Base-by-base conservation (phyloP, 2,888 invertebrate species). In the Tuta absoluta region DNA sequence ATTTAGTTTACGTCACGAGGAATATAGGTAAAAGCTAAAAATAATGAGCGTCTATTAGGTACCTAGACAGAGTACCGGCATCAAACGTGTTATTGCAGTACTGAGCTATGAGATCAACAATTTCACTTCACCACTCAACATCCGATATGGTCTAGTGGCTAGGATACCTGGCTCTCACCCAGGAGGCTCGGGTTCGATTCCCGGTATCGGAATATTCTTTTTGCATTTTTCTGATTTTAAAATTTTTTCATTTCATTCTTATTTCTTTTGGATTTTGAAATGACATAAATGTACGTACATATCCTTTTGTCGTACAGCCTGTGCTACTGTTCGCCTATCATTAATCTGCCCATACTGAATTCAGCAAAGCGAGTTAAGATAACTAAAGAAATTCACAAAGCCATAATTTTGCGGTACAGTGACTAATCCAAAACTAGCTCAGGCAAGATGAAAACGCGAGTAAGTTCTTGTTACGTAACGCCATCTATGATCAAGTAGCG, bases 101-200 rank as follows among this genome's bases (percentile, higher is more conserved):
- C 8, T 45, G 19, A 19, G 7, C 19, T 19, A 48, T 4, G 8
- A 17, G 33, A 33, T 37, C 0, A 33, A 33, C 17, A 10, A 11
- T 58, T 58, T 38, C 58, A n/a, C n/a, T 3, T 2, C 8, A 14
- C 12, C 3, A 1, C 1, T 7, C 45, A 74, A 2, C 1, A 81
- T 92, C 92, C 92, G 91, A 90, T 93, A 93, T 93, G 92, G 92
- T 93, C 93, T 93, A 93, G 92, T 93, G 92, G 93, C 89, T 92
- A 93, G 92, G 92, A 93, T 92, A 92, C 89, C 92, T 92, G 92
- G 92, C 85, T 92, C 85, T 93, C 92, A 92, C 90, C 92, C 91
- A 91, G 92, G 89, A 92, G 92, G 92, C 92, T 91, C 93, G 92
- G 93, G 93, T 93, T 93, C 92, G 92, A 93, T 92, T 92, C 92